Evolutionary conservation across 2,797 vertebrate species (phyloP).

Genomic region (Sciaenops ocellatus): DNA sequence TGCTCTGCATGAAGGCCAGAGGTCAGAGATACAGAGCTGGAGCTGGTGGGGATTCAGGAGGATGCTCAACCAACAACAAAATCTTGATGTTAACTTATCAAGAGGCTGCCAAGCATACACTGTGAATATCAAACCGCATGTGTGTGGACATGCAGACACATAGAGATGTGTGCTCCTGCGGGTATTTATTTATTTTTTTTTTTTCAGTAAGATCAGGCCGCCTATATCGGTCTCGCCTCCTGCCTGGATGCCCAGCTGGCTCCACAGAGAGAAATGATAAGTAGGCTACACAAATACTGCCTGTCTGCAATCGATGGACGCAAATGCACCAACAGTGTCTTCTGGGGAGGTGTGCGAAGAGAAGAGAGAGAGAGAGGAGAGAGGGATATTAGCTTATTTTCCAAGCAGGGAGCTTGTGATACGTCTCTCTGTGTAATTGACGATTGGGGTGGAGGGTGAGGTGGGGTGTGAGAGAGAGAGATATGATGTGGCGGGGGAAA

Average conservation of each 20-base stretch:
- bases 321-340: constrained; percentile 81
- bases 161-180: neutral
- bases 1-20: constrained; percentile 51
- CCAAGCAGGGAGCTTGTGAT: constrained; percentile 77
- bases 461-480: constrained; percentile 61
- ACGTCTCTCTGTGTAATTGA: constrained; percentile 75
- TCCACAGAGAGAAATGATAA: constrained; percentile 75
- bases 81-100: constrained; percentile 25
- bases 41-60: neutral
- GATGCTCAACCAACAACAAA: constrained; percentile 14
- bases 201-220: constrained; percentile 36
- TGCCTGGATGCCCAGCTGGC: constrained; percentile 59
- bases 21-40: constrained; percentile 29
- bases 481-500: constrained; percentile 55
- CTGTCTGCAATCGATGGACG: constrained; percentile 81
- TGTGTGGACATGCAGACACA: constrained; percentile 25
- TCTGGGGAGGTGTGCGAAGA: constrained; percentile 58
- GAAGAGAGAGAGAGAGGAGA: neutral
- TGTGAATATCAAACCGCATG: constrained; percentile 9
- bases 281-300: constrained; percentile 72
- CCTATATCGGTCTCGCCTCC: constrained; percentile 52
- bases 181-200: constrained; percentile 11
- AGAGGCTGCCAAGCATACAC: constrained; percentile 15
- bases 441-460: constrained; percentile 47
- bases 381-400: constrained; percentile 74